Evolutionary conservation across 2,113 vertebrate species (phyloP).

Genomic region (Python bivittatus): DNA sequence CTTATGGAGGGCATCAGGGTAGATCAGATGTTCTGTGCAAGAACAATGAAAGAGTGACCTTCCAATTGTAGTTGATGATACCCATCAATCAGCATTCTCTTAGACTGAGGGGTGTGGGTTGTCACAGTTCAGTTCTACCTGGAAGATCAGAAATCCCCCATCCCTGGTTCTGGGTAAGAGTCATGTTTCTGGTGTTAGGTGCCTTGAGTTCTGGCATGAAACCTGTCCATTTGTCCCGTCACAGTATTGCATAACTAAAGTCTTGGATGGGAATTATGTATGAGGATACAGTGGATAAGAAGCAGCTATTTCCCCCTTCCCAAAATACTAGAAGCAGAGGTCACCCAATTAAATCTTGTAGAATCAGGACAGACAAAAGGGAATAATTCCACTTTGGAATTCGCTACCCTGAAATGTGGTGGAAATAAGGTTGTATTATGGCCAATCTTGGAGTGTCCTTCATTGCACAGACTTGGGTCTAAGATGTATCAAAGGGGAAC

Average conservation of each 20-base stretch:
- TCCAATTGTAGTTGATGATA: not conserved
- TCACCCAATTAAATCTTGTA: not conserved
- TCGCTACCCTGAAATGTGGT: not conserved
- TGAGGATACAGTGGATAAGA: not conserved
- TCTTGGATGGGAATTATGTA: not conserved
- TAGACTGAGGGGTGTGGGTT: not conserved
- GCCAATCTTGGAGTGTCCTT: too few species aligned
- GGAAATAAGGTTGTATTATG: not conserved
- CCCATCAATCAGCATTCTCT: not conserved
- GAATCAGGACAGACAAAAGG: not conserved
- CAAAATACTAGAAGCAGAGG: not conserved
- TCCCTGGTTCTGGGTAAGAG: not conserved
- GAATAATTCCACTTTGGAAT: not conserved
- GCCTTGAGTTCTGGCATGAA: not conserved
- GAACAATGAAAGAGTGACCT: not conserved
- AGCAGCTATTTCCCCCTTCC: not conserved
- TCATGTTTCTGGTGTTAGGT: not conserved
- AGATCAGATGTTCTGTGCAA: not conserved
- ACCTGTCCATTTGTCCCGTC: not conserved
- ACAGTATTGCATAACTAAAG: not conserved
- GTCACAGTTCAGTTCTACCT: not conserved
- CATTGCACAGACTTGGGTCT: too few species aligned
- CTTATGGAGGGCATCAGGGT: not conserved
- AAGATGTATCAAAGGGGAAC: not conserved
- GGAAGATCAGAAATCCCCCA: not conserved